Evolutionary conservation across 2,113 vertebrate species (phyloP).

Genomic region (Platichthys stellatus): DNA sequence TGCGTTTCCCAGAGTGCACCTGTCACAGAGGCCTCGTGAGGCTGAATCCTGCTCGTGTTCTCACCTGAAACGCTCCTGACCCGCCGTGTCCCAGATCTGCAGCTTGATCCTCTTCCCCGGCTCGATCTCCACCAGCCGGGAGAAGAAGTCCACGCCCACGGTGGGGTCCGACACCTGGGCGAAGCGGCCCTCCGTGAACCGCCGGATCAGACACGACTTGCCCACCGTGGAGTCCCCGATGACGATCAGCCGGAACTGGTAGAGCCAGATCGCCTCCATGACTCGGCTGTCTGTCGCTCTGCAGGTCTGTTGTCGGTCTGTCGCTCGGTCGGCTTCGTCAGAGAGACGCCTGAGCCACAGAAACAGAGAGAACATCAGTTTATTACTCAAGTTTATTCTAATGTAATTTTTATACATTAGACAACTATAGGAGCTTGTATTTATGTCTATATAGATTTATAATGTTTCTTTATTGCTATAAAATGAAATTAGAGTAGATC

Average conservation of each 20-base stretch:
- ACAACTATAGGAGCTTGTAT: no score
- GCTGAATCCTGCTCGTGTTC: neutral
- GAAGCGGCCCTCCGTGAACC: conserved; percentile 96
- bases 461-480: no score
- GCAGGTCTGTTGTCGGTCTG: neutral
- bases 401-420: no score
- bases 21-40: no score
- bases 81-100: conserved; percentile 94
- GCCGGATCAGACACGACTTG: conserved; percentile 95
- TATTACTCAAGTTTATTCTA: no score
- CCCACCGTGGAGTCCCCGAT: conserved; percentile 98
- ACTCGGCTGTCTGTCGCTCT: conserved; percentile 16
- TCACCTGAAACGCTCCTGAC: conserved; percentile 94
- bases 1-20: no score
- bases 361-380: neutral
- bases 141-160: conserved; percentile 98
- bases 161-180: conserved; percentile 97
- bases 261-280: conserved; percentile 99
- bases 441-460: no score
- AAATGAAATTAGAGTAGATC: no score
- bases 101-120: conserved; percentile 97
- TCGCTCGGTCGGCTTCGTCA: neutral
- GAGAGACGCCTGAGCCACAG: neutral
- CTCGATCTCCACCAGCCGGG: conserved; percentile 96
- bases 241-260: conserved; percentile 97